Base-by-base conservation (phyloP, 2,113 vertebrate genomes). In the Dipodomys spectabilis region DNA sequence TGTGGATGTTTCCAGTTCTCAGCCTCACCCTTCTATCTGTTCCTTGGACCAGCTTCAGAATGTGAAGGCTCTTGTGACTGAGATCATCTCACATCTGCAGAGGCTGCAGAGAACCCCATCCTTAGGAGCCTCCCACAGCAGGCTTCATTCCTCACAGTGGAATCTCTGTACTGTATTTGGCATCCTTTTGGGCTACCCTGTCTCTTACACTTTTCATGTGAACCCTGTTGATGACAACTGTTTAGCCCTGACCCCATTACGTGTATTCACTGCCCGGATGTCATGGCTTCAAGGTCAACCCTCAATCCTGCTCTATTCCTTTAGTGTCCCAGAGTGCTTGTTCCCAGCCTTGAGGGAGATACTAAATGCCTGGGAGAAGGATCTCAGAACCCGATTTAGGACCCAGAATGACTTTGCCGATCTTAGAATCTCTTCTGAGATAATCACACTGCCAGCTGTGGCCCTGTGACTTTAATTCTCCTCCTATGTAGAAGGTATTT, bases 141-240 rank as follows among this genome's bases (percentile, higher is more conserved):
- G 96, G 79, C 94, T 98, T 0, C 88, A 6, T 11, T 68, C 95
- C 20, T 0, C 89, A 0, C 95, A 95, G 3, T 99, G 99, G 99
- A 99, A 99, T 96, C 98, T 99, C 69, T 99, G 99, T 96, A 98
- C 99, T 6, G 5, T 99, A 0, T 98, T 99, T 39, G 99, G 99
- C 27, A 96, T 99, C 79, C 98, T 99, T 88, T 95, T 99, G 93
- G 99, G 99, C 80, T 99, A 99, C 95, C 99, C 99, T 0, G 98
- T 97, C 0, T 97, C 97, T 0, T 99, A 99, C 84, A 98, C 98
- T 96, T 99, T 99, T 91, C 90, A 98, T 78, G 25, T 84, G 45
- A 96, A 96, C 32, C 94, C 97, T 22, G 97, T 97, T 32, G 96
- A 97, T 60, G 98, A 98, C 86, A 99, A 99, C 97, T 99, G 99